Conservation (phyloP, 2,888 invertebrate genomes). For the Limenitis camilla region DNA sequence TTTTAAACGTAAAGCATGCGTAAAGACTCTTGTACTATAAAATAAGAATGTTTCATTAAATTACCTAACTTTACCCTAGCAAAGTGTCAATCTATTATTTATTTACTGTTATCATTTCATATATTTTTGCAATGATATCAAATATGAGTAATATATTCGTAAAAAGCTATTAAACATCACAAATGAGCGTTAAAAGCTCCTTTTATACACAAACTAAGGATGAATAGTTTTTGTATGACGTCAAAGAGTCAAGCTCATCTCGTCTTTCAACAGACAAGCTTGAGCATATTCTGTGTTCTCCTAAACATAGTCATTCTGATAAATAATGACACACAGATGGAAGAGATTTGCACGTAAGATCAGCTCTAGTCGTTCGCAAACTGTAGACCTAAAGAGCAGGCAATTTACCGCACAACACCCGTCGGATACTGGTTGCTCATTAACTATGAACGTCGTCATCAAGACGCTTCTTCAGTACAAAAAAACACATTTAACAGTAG, state of each 20-base stretch:
- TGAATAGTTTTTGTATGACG: conserved; percentile 29
- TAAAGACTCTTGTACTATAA: no score
- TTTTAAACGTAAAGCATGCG: no score
- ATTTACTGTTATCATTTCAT: no score
- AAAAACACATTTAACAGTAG: conserved; percentile 65
- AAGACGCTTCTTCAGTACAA: conserved; percentile 67
- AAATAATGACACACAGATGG: conserved; percentile 67
- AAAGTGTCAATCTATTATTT: no score
- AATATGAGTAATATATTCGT: neutral
- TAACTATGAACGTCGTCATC: conserved; percentile 73
- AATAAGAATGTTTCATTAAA: no score
- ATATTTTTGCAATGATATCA: no score
- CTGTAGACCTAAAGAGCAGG: conserved; percentile 56
- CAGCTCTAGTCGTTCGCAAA: conserved; percentile 55
- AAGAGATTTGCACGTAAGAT: conserved; percentile 59
- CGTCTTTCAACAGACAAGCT: conserved; percentile 9
- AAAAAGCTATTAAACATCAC: neutral
- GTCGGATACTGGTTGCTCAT: conserved; percentile 69
- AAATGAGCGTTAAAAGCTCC: neutral
- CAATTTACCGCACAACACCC: conserved; percentile 64
- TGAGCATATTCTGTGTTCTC: conserved; percentile 31
- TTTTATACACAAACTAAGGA: conserved; percentile 35
- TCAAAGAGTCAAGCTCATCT: conserved; percentile 10
- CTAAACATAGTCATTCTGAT: conserved; percentile 64
- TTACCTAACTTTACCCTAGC: no score